A percentile compares a stretch with the other conserved stretches of the same genome.
Evolutionary conservation across 1,140 invertebrate species (phyloP).

Genomic region (Drosophila nasuta): DNA sequence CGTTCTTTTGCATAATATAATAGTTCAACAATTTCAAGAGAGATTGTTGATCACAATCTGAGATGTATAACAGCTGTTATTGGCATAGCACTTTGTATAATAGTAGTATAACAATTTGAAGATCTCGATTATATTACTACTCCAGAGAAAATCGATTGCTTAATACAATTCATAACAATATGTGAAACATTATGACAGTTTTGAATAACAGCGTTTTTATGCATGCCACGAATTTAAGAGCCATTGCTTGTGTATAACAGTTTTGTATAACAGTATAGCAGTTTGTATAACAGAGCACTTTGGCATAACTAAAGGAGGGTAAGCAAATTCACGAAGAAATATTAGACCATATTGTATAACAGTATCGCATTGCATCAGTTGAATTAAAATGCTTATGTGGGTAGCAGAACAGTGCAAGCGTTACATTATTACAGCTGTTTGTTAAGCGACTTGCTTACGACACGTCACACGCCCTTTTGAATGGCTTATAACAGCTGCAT

Average conservation of each 20-base stretch:
- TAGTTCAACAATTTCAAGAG: too few species aligned
- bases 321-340: too few species aligned
- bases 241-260: background rate
- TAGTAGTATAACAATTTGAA: background rate
- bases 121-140: too few species aligned
- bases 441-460: background rate
- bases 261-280: slow-evolving; percentile 5
- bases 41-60: too few species aligned
- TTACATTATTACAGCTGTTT: background rate
- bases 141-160: too few species aligned
- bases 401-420: background rate
- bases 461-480: background rate
- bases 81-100: too few species aligned
- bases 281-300: background rate
- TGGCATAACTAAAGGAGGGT: background rate
- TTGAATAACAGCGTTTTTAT: background rate
- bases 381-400: background rate
- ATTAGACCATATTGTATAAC: background rate
- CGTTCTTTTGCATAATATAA: too few species aligned
- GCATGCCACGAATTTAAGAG: background rate
- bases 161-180: too few species aligned
- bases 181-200: background rate
- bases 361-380: background rate
- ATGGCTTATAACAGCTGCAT: background rate
- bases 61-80: too few species aligned